Evolutionary conservation across 2,888 invertebrate genomes (phyloP).

Genomic region (Deroplatys truncata): DNA sequence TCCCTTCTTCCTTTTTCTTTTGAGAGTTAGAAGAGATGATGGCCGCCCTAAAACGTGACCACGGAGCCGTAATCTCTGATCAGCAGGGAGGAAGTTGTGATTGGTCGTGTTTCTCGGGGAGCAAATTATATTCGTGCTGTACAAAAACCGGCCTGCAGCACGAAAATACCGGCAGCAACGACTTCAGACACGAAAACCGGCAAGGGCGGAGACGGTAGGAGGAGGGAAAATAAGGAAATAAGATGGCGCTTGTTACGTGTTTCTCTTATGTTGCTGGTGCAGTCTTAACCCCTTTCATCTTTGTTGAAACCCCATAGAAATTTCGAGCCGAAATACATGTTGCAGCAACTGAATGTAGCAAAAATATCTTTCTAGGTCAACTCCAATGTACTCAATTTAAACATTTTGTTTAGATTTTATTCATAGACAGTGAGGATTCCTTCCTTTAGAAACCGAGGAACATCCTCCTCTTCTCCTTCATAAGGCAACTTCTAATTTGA

Average conservation of each 20-base stretch:
- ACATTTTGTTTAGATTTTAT: too few species aligned
- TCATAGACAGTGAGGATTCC: too few species aligned
- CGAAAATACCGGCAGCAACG: conserved; percentile 1
- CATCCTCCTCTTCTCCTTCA: too few species aligned
- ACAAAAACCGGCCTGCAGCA: conserved; percentile 5
- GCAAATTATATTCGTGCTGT: conserved; percentile 13
- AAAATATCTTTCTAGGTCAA: too few species aligned
- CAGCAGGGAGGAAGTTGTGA: conserved; percentile 10
- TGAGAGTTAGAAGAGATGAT: background rate
- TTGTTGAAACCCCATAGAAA: background rate
- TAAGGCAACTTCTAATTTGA: too few species aligned
- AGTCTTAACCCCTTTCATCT: background rate
- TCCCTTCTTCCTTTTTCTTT: background rate
- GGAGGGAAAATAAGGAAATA: conserved; percentile 7
- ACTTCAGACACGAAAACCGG: background rate
- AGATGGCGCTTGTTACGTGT: conserved; percentile 2
- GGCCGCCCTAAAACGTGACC: conserved; percentile 3
- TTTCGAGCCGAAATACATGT: background rate
- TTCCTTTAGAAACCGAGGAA: too few species aligned
- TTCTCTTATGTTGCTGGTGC: background rate
- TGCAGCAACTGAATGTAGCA: too few species aligned
- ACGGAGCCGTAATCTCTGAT: conserved; percentile 9
- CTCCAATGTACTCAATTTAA: too few species aligned
- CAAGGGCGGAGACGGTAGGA: background rate
- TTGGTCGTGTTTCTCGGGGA: conserved; percentile 11